Base-by-base conservation (phyloP, 2,113 vertebrate genomes). In the Telmatochromis bifrenatus region DNA sequence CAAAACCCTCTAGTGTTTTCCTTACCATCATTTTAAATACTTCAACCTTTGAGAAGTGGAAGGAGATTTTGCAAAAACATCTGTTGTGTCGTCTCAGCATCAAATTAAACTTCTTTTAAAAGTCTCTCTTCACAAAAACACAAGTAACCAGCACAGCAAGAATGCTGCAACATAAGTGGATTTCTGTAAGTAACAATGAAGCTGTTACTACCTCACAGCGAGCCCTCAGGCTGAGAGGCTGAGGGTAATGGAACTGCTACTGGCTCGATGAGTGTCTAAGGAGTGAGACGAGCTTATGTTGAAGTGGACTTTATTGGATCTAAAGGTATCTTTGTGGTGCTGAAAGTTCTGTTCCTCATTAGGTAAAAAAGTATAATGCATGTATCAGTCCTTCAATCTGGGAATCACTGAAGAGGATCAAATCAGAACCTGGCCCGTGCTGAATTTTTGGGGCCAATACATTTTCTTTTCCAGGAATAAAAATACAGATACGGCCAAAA, bases 291-390 rank as follows among this genome's bases (percentile, higher is more conserved):
- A 62, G 15, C 58, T 54, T 79, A 51, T 15, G 45, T 58, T 21
- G n/a, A 51, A 90, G 75, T 49, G 65, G 51, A 82, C 37, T 19
- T 91, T 77, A 91, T 88, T 88, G 88, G 9, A 49, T 77, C 42
- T 77, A 90, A 88, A 88, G 35, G 86, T 82, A 47, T 87, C 85
- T 68, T 73, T 77, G 7, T 42, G 68, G 53, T 49, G 77, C 55
- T 84, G 68, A 68, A 81, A 21, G 80, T 12, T 21, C 47, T 83
- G 15, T 19, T 75, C 14, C 23, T 77, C 26, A 31, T 77, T 77
- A 77, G 17, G 42, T 13, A 51, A 70, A 70, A 49, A 28, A 11
- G 42, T 49, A 77, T n/a, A 49, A 31, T 77, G 15, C 26, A 77
- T 77, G 26, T 19, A 77, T 77, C 23, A 47, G 70, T 47, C 14